Conservation (phyloP, 2,888 invertebrate genomes). For the Melinaea marsaeus region DNA sequence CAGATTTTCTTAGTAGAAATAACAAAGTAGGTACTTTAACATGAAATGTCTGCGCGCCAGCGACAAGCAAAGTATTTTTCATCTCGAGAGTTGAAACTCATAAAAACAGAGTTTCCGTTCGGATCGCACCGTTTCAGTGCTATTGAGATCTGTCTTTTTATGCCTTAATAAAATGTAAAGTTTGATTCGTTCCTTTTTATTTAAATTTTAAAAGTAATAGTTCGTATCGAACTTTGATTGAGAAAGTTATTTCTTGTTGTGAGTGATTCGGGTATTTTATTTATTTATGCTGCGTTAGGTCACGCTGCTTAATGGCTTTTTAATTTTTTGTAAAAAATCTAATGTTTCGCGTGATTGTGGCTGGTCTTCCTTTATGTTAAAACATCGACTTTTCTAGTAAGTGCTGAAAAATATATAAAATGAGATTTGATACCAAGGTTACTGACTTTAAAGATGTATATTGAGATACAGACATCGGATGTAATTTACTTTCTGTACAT, state of each 20-base stretch:
- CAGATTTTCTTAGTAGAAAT: constrained; percentile 33
- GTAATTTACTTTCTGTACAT: too few relatives aligned
- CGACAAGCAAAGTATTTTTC: constrained; percentile 28
- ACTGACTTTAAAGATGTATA: background rate
- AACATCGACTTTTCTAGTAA: constrained; percentile 21
- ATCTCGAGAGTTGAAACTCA: constrained; percentile 33
- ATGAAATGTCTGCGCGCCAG: constrained; percentile 31
- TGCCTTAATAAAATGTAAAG: constrained; percentile 5
- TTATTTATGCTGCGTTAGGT: background rate
- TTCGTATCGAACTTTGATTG: too few relatives aligned
- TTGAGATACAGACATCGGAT: too few relatives aligned
- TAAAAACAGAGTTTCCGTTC: constrained; percentile 21
- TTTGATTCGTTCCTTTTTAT: background rate
- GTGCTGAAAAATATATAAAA: constrained; percentile 19
- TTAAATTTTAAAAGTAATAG: background rate
- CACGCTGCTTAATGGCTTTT: constrained; percentile 4
- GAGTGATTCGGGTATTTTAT: background rate
- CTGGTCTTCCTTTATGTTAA: constrained; percentile 18
- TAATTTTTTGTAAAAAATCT: constrained; percentile 9
- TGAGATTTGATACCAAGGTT: constrained; percentile 7
- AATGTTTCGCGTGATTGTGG: constrained; percentile 15
- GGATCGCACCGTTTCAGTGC: constrained; percentile 9
- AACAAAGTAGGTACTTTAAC: constrained; percentile 34
- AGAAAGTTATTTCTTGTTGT: too few relatives aligned
- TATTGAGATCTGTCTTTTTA: constrained; percentile 3